phyloP scores from a whole-genome alignment of 2,888 invertebrate genomes.

The Phengaris alcon region DNA sequence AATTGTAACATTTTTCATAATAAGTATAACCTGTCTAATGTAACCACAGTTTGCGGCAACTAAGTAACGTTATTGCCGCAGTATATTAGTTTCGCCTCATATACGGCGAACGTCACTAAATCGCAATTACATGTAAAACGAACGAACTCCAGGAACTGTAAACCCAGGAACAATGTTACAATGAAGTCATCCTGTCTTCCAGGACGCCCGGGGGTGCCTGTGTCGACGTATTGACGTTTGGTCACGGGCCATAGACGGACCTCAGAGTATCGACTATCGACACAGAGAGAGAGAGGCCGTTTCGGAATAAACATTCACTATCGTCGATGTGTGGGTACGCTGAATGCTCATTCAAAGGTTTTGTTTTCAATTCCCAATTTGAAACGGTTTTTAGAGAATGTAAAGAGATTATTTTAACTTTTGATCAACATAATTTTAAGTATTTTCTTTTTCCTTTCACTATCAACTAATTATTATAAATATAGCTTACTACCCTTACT shows the following conservation, averaged over 20 bases:
- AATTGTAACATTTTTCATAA: slow-evolving; percentile 10
- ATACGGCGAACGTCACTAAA: slow-evolving; percentile 19
- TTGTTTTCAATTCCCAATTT: neutral
- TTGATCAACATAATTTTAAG: neutral
- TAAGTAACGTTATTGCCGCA: slow-evolving; percentile 42
- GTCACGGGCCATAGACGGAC: slow-evolving; percentile 64
- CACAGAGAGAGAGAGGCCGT: slow-evolving; percentile 45
- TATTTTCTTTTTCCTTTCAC: too few relatives aligned
- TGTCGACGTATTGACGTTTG: slow-evolving; percentile 44
- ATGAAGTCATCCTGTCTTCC: slow-evolving; percentile 23
- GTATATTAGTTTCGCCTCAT: slow-evolving; percentile 28
- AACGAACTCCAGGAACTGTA: slow-evolving; percentile 53
- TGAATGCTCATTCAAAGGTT: neutral
- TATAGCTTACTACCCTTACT: too few relatives aligned
- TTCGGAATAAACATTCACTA: slow-evolving; percentile 53
- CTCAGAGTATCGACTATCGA: slow-evolving; percentile 33
- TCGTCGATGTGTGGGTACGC: slow-evolving; percentile 31
- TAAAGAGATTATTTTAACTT: neutral
- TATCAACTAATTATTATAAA: too few relatives aligned
- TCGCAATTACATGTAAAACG: slow-evolving; percentile 29
- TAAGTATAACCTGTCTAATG: neutral
- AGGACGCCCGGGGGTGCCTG: slow-evolving; percentile 5
- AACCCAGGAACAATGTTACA: slow-evolving; percentile 37
- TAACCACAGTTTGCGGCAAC: slow-evolving; percentile 7
- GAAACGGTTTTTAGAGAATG: neutral